Percentiles rank a stretch among this genome's conserved stretches.
phyloP scores from a whole-genome alignment of 2,888 invertebrate species.

The Anthrax anthrax region DNA sequence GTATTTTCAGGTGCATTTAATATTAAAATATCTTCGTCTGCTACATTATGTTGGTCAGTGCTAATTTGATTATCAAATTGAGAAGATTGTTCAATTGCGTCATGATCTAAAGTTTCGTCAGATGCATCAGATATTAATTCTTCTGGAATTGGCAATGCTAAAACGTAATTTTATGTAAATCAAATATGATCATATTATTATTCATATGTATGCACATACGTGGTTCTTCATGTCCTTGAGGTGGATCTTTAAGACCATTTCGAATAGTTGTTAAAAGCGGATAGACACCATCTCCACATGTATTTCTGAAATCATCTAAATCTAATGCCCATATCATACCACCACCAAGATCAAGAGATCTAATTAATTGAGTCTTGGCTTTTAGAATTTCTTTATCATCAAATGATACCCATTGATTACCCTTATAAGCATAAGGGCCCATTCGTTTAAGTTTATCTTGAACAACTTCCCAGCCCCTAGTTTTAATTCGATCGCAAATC shows the following conservation, averaged over 20 bases:
- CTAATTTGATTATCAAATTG: constrained; percentile 20
- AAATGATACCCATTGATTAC: constrained; percentile 82
- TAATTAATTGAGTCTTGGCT: constrained; percentile 64
- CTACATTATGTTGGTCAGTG: constrained; percentile 21
- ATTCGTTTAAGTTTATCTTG: constrained; percentile 62
- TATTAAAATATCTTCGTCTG: constrained; percentile 8
- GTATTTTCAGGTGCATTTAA: background rate
- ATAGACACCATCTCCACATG: constrained; percentile 66
- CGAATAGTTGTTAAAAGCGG: constrained; percentile 68
- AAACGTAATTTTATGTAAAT: background rate
- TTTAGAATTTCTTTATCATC: constrained; percentile 70
- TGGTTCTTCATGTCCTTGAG: background rate
- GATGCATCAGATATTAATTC: constrained; percentile 1
- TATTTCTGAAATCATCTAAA: constrained; percentile 70
- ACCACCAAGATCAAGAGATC: constrained; percentile 63
- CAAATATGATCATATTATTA: background rate
- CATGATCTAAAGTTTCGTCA: background rate
- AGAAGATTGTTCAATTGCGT: constrained; percentile 1
- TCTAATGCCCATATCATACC: constrained; percentile 88
- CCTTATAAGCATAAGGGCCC: constrained; percentile 79
- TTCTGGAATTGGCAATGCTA: background rate
- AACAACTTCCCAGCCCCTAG: constrained; percentile 65
- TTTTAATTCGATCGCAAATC: constrained; percentile 70
- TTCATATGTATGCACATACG: background rate
- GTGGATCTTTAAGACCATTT: constrained; percentile 4